Evolutionary conservation across 2,113 vertebrate species (phyloP).

Genomic region (Malurus alboscapulatus): DNA sequence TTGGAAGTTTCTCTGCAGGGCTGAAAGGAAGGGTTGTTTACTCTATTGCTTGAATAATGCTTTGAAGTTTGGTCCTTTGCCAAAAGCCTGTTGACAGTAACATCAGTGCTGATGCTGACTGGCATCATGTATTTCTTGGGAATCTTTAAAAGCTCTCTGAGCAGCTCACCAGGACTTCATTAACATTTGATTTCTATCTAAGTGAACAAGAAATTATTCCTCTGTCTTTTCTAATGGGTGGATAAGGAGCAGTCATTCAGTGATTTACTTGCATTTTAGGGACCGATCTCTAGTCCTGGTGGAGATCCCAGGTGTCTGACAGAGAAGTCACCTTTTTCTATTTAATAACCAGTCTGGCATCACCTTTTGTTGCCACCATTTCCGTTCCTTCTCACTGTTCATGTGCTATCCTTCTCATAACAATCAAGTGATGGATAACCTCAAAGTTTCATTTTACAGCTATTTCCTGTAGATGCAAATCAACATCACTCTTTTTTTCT

Average conservation of each 20-base stretch:
- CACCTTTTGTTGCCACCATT: background rate
- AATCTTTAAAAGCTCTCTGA: constrained; percentile 14
- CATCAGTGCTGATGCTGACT: background rate
- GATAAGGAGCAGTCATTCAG: background rate
- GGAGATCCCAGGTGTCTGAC: background rate
- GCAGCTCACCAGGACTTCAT: background rate
- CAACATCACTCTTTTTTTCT: background rate
- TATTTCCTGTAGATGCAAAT: background rate
- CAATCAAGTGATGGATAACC: background rate
- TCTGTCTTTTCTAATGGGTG: background rate
- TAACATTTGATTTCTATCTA: background rate
- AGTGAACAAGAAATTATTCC: background rate
- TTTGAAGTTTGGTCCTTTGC: background rate
- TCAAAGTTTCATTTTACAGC: constrained; percentile 26
- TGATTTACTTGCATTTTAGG: background rate
- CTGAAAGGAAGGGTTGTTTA: background rate
- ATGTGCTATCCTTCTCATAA: background rate
- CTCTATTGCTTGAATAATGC: background rate
- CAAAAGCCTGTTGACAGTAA: background rate
- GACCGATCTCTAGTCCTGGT: background rate
- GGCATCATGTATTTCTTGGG: background rate
- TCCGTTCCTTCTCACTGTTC: background rate
- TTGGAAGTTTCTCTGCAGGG: background rate
- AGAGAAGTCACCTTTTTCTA: background rate
- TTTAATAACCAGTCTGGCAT: background rate